Percentiles rank a stretch among this genome's conserved stretches.
phyloP scores from a whole-genome alignment of 2,888 invertebrate genomes.

The Eupithecia subumbrata region DNA sequence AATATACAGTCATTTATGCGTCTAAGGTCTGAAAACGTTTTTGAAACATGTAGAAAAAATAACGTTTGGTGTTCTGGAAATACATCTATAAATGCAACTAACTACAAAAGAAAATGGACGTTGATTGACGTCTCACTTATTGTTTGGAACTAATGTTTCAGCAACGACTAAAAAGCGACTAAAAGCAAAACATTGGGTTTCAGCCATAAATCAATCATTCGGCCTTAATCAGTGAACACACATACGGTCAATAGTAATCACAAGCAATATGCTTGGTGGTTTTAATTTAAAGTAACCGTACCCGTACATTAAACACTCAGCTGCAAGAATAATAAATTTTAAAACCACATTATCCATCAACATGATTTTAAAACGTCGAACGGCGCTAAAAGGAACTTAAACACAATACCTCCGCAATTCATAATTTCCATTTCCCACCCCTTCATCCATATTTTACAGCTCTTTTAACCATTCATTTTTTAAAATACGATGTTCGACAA shows the following conservation, averaged over 20 bases:
- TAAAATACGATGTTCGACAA: conserved; percentile 81
- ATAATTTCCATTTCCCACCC: conserved; percentile 54
- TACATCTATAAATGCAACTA: neutral
- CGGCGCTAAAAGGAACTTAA: conserved; percentile 58
- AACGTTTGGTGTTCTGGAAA: neutral
- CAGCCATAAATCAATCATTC: conserved; percentile 8
- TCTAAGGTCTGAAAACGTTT: too few relatives aligned
- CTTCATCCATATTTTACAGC: conserved; percentile 64
- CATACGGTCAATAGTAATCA: neutral
- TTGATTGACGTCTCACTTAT: conserved; percentile 17
- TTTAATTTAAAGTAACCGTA: neutral
- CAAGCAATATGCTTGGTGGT: neutral
- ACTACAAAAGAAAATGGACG: conserved; percentile 9
- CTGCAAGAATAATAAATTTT: neutral
- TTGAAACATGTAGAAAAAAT: neutral
- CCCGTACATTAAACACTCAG: neutral
- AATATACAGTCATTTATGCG: too few relatives aligned
- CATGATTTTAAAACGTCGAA: conserved; percentile 35
- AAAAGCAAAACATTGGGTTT: conserved; percentile 7
- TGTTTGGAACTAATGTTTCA: conserved; percentile 7
- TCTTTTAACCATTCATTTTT: conserved; percentile 76
- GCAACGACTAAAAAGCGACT: conserved; percentile 37
- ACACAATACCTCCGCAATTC: conserved; percentile 57
- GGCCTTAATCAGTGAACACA: neutral
- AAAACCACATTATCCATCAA: conserved; percentile 3